Evolutionary conservation across 92 coral and sea anemone genomes (phyloP).

Genomic region (Muricea muricata): DNA sequence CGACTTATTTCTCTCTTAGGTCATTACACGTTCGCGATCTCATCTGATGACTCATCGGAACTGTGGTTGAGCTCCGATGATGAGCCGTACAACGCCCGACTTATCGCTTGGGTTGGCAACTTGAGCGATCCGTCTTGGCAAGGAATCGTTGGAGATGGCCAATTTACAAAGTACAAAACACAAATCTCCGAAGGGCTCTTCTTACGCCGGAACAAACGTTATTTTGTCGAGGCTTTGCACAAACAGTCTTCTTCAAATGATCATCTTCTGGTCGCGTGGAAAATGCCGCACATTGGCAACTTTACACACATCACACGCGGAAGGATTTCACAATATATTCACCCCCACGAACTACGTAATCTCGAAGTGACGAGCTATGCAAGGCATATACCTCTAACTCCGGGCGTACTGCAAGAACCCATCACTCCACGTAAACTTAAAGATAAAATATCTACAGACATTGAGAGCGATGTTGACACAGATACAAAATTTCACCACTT

Average conservation of each 20-base stretch:
- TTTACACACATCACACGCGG: slow-evolving; percentile 81
- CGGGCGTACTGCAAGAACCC: slow-evolving; percentile 70
- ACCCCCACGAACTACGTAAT: slow-evolving; percentile 60
- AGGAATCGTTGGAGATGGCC: slow-evolving; percentile 64
- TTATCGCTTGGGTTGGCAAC: slow-evolving; percentile 92
- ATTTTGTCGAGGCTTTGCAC: slow-evolving; percentile 92
- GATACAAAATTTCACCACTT: too few species aligned
- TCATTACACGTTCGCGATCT: slow-evolving; percentile 81
- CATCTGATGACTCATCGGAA: slow-evolving; percentile 96
- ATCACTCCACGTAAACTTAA: slow-evolving; percentile 49
- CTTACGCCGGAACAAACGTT: slow-evolving; percentile 74
- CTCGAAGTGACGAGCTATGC: slow-evolving; percentile 82
- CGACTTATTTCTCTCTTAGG: slow-evolving; percentile 59
- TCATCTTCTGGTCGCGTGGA: slow-evolving; percentile 93
- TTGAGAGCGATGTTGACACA: too few species aligned
- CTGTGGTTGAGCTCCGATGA: slow-evolving; percentile 92
- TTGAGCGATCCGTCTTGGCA: slow-evolving; percentile 69
- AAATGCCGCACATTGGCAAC: slow-evolving; percentile 75
- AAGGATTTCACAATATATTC: slow-evolving; percentile 80
- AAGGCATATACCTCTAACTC: slow-evolving; percentile 77
- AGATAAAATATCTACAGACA: slow-evolving; percentile 18
- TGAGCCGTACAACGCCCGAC: slow-evolving; percentile 71
- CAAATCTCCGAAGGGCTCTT: slow-evolving; percentile 79
- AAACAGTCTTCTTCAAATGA: slow-evolving; percentile 78
- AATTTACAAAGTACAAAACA: slow-evolving; percentile 84